These are phyloP conservation scores for Achroia grisella DNA, from an alignment of 1,140 invertebrate genomes.

Conservation along the genomic window DNA sequence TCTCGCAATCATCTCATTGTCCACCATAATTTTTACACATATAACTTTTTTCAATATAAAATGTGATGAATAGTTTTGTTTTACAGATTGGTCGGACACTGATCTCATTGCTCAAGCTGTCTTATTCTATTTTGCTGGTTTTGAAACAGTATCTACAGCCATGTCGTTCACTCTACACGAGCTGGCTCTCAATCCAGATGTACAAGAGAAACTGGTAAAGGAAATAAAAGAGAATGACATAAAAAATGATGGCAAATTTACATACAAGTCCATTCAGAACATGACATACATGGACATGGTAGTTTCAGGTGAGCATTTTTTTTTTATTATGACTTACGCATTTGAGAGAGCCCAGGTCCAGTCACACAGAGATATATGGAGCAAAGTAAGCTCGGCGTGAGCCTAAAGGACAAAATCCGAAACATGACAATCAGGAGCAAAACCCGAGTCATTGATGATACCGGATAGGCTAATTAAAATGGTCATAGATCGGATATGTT, in stretches of 20 bases:
- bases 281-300: slow-evolving; percentile 50
- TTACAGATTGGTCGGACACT: slow-evolving; percentile 27
- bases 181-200: slow-evolving; percentile 75
- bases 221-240: slow-evolving; percentile 35
- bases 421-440: too few species aligned
- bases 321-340: too few species aligned
- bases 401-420: too few species aligned
- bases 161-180: slow-evolving; percentile 75
- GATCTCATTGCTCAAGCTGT: slow-evolving; percentile 49
- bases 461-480: too few species aligned
- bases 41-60: too few species aligned
- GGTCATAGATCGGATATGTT: too few species aligned
- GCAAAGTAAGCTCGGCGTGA: too few species aligned
- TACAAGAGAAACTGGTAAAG: slow-evolving; percentile 69
- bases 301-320: slow-evolving; percentile 31
- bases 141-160: slow-evolving; percentile 77
- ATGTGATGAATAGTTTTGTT: background rate
- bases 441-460: too few species aligned
- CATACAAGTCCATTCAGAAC: slow-evolving; percentile 33
- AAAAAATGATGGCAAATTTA: slow-evolving; percentile 26
- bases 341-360: too few species aligned
- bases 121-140: slow-evolving; percentile 72
- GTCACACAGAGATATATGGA: too few species aligned
- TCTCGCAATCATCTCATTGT: too few species aligned
- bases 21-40: too few species aligned